Percentiles rank a stretch among this genome's conserved stretches.
These are phyloP conservation scores for Zaprionus ornatus DNA, from an alignment of 1,140 invertebrate genomes.

Conservation along the genomic window DNA sequence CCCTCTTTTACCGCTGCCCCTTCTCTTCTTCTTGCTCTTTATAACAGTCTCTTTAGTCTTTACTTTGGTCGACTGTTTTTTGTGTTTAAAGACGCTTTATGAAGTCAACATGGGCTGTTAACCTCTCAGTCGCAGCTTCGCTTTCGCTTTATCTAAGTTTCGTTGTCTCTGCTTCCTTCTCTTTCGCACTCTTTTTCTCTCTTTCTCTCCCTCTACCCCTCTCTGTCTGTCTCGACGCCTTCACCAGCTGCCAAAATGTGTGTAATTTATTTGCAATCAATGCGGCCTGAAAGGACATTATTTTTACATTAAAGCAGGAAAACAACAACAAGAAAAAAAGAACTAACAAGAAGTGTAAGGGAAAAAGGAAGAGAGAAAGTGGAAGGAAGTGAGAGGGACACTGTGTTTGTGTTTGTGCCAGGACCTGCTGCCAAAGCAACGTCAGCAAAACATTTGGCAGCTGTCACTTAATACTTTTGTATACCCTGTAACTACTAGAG, in stretches of 20 bases:
- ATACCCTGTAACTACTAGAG: conserved; percentile 16
- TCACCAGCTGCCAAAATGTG: conserved; percentile 40
- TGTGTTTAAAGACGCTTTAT: conserved; percentile 50
- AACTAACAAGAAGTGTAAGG: background rate
- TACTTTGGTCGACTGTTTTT: conserved; percentile 1
- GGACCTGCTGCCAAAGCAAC: conserved; percentile 52
- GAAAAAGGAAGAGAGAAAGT: conserved; percentile 14
- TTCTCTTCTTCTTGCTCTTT: conserved; percentile 3
- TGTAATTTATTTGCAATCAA: conserved; percentile 82
- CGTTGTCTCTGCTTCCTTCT: background rate
- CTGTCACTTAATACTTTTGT: conserved; percentile 66
- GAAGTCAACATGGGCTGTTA: conserved; percentile 73
- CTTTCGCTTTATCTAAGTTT: background rate
- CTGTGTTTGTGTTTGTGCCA: conserved; percentile 9
- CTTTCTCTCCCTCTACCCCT: background rate
- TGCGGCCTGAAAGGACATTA: conserved; percentile 74
- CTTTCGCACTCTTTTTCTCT: background rate
- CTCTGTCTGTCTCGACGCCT: conserved; percentile 10
- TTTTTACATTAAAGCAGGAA: conserved; percentile 70
- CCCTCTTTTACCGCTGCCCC: background rate
- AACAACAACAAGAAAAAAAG: background rate
- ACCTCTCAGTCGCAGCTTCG: conserved; percentile 36
- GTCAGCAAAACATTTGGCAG: conserved; percentile 69
- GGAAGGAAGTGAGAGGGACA: background rate
- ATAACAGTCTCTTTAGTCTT: background rate